These are phyloP conservation scores for Halesus radiatus DNA, from an alignment of 1,140 invertebrate genomes.

Conservation along the genomic window DNA sequence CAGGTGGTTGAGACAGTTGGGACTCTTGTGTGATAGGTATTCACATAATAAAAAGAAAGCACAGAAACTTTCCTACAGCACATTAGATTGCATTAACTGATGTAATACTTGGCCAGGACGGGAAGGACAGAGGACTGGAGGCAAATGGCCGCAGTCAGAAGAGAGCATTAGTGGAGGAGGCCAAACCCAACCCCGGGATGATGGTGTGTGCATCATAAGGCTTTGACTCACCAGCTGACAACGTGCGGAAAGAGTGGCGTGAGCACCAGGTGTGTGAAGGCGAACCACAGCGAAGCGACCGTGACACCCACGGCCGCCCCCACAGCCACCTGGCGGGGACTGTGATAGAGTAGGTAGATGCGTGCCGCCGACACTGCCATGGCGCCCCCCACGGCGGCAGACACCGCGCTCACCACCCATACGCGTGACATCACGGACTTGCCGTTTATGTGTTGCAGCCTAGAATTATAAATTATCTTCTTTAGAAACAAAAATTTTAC, in stretches of 20 bases:
- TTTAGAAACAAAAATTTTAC: too few species aligned
- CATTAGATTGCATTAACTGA: too few species aligned
- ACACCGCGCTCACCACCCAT: conserved; percentile 79
- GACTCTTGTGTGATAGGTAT: too few species aligned
- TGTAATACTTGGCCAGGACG: too few species aligned
- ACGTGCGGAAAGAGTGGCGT: conserved; percentile 90
- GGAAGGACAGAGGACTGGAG: too few species aligned
- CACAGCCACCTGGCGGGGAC: conserved; percentile 84
- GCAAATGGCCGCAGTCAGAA: too few species aligned
- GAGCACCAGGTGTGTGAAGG: conserved; percentile 82
- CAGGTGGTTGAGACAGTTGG: too few species aligned
- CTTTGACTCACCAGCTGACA: conserved; percentile 82
- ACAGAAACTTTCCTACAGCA: too few species aligned
- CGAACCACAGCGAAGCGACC: conserved; percentile 83
- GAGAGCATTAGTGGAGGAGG: too few species aligned
- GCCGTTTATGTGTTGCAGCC: conserved; percentile 86
- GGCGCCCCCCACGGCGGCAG: conserved; percentile 73
- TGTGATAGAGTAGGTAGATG: conserved; percentile 92
- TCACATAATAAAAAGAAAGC: too few species aligned
- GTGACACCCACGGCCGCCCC: conserved; percentile 80
- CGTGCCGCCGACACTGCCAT: conserved; percentile 77
- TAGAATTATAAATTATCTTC: conserved; percentile 61
- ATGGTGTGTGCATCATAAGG: too few species aligned
- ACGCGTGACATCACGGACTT: conserved; percentile 81
- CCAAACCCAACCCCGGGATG: too few species aligned